Evolutionary conservation across 2,797 vertebrate species (phyloP).

Genomic region (Pempheris klunzingeri): DNA sequence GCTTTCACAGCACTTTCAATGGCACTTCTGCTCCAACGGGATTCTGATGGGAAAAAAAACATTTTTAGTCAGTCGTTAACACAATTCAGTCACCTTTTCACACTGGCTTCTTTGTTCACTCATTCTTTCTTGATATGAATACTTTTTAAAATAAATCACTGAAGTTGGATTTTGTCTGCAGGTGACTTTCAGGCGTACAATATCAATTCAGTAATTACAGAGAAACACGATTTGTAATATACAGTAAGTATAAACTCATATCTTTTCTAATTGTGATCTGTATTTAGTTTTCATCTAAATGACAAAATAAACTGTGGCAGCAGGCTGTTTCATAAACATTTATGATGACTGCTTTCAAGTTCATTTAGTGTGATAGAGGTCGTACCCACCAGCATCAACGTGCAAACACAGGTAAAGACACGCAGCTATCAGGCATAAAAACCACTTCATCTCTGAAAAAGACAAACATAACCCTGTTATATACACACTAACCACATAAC

Average conservation of each 20-base stretch:
- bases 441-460: constrained; percentile 56
- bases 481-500: background rate
- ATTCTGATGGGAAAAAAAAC: constrained; percentile 42
- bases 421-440: constrained; percentile 33
- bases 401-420: constrained; percentile 43
- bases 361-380: background rate
- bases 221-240: background rate
- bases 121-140: background rate
- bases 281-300: background rate
- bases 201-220: background rate
- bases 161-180: background rate
- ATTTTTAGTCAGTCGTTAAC: background rate
- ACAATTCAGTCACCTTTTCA: background rate
- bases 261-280: background rate
- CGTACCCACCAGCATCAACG: constrained; percentile 45
- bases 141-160: background rate
- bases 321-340: background rate
- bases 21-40: constrained; percentile 25
- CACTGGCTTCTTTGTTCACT: background rate
- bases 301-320: background rate
- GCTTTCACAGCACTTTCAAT: constrained; percentile 71
- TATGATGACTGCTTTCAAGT: background rate
- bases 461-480: background rate
- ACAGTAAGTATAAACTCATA: background rate
- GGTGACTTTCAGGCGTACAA: background rate